Evolutionary conservation across 30 jellyfish, hydroid and myxozoan genomes (phyloP).

Genomic region (Aurelia aurita complex sp. Pacific): DNA sequence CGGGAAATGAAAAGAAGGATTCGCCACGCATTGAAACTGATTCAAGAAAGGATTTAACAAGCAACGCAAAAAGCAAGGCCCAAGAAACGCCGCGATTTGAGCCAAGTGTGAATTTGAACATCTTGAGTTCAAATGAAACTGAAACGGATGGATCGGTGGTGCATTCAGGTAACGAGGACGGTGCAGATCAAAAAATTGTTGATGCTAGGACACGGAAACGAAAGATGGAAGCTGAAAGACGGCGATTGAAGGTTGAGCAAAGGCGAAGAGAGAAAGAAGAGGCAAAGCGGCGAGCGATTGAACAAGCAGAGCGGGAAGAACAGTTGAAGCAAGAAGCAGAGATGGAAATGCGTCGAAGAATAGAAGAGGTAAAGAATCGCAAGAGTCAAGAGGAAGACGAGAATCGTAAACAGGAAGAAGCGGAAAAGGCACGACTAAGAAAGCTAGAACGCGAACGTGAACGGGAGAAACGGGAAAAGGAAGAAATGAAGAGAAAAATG

Average conservation of each 20-base stretch:
- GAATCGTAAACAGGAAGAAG: constrained; percentile 49
- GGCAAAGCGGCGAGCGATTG: constrained; percentile 63
- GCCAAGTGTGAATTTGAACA: not conserved
- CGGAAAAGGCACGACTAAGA: constrained; percentile 42
- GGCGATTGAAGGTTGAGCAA: constrained; percentile 70
- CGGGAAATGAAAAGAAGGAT: constrained; percentile 12
- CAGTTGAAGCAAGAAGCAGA: constrained; percentile 70
- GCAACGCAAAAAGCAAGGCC: not conserved
- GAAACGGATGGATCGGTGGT: constrained; percentile 57
- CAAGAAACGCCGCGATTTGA: not conserved
- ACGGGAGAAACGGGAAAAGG: constrained; percentile 55
- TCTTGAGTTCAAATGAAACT: constrained; percentile 35
- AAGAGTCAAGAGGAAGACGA: constrained; percentile 69
- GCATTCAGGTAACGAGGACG: constrained; percentile 35
- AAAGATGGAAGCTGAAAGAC: constrained; percentile 76
- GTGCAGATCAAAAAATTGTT: constrained; percentile 16
- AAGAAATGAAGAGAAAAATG: constrained; percentile 57
- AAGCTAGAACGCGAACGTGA: constrained; percentile 51
- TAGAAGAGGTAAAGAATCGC: constrained; percentile 54
- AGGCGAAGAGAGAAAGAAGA: constrained; percentile 64
- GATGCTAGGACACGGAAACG: constrained; percentile 70
- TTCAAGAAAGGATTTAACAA: not conserved
- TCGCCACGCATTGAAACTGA: not conserved
- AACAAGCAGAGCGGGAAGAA: constrained; percentile 78
- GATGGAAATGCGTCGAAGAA: constrained; percentile 62